Evolutionary conservation across 2,888 invertebrate species (phyloP).

Genomic region (Pheosia tremula): DNA sequence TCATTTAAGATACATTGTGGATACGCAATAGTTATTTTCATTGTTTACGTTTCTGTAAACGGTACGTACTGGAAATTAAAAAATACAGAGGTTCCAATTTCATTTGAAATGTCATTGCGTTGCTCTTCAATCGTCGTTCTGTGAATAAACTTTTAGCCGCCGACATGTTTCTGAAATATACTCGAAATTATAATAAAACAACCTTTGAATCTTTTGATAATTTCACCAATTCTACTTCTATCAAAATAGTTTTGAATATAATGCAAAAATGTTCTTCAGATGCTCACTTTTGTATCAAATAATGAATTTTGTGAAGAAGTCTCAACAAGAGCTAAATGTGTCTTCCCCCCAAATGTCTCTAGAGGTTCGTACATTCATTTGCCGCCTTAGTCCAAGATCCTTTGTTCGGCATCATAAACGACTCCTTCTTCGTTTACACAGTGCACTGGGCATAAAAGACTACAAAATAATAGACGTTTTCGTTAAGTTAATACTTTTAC

Average conservation of each 20-base stretch:
- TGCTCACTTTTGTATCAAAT: background rate
- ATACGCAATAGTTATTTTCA: too few species aligned
- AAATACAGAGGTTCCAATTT: too few species aligned
- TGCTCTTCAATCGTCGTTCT: too few species aligned
- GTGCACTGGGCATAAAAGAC: conserved; percentile 18
- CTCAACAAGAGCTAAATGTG: conserved; percentile 6
- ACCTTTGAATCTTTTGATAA: background rate
- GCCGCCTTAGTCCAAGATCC: conserved; percentile 36
- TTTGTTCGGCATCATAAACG: conserved; percentile 36
- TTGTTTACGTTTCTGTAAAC: too few species aligned
- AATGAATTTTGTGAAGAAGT: background rate
- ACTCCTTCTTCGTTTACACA: conserved; percentile 7
- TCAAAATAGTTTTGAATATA: conserved; percentile 13
- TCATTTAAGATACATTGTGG: too few species aligned
- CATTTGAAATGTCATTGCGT: too few species aligned
- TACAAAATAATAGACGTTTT: conserved; percentile 16
- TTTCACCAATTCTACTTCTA: background rate
- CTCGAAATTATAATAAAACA: background rate
- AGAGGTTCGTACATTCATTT: conserved; percentile 18
- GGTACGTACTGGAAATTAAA: too few species aligned
- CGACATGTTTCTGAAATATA: too few species aligned
- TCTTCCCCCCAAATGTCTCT: conserved; percentile 7
- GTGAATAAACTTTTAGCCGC: too few species aligned
- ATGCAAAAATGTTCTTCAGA: conserved; percentile 4
- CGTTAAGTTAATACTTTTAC: conserved; percentile 3